Conservation (phyloP, 2,797 vertebrate genomes). For the Lagorchestes hirsutus region DNA sequence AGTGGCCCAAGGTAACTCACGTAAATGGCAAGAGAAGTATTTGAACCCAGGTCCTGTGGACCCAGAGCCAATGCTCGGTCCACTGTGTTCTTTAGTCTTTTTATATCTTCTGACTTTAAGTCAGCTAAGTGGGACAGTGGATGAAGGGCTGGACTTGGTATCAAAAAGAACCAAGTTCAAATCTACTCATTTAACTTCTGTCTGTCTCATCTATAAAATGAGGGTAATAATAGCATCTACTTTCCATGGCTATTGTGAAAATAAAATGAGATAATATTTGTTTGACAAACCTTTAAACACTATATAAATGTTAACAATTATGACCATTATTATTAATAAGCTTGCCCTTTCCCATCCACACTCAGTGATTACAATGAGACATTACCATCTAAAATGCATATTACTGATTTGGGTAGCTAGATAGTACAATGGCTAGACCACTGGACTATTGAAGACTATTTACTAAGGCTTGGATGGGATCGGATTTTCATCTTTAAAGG, state of each 20-base stretch:
- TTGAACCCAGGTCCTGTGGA: background rate
- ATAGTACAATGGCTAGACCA: background rate
- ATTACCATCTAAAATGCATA: background rate
- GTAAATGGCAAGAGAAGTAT: background rate
- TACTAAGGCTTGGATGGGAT: background rate
- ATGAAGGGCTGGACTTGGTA: background rate
- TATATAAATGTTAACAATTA: background rate
- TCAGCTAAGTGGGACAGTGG: background rate
- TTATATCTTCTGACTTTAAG: background rate
- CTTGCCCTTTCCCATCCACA: background rate
- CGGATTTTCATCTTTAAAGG: background rate
- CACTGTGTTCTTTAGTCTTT: no score
- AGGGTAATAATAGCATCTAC: background rate
- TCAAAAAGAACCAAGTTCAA: background rate
- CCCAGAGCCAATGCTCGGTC: background rate
- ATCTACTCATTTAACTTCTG: background rate
- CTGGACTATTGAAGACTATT: background rate
- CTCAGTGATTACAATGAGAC: slow-evolving; percentile 23
- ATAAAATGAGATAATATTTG: background rate
- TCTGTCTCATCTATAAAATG: background rate
- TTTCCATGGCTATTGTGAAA: background rate
- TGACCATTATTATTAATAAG: background rate
- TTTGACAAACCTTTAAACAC: background rate
- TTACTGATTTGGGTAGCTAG: background rate
- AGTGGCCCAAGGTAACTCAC: background rate